Conservation (phyloP, 1,140 invertebrate genomes). For the Diuraphis noxia region DNA sequence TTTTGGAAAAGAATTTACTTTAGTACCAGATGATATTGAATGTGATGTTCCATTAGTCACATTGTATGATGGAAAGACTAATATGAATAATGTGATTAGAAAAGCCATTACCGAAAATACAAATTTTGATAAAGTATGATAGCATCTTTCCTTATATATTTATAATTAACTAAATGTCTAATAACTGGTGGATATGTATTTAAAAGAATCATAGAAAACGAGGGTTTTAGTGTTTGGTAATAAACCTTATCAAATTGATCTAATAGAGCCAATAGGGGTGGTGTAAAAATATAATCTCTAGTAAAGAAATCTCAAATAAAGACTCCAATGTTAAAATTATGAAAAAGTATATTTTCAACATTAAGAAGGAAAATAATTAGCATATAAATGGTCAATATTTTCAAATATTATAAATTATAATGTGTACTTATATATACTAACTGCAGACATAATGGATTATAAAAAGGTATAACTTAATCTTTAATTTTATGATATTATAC, state of each 20-base stretch:
- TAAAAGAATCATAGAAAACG: not conserved
- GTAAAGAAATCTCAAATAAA: too few relatives aligned
- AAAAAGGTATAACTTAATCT: too few relatives aligned
- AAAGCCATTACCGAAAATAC: not conserved
- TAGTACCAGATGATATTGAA: constrained; percentile 37
- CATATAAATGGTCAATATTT: too few relatives aligned
- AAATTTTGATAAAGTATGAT: constrained; percentile 10
- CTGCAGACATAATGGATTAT: too few relatives aligned
- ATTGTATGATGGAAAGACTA: constrained; percentile 38
- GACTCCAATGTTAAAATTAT: too few relatives aligned
- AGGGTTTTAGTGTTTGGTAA: not conserved
- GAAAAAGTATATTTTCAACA: too few relatives aligned
- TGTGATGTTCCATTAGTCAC: constrained; percentile 15
- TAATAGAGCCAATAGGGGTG: not conserved
- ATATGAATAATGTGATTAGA: not conserved
- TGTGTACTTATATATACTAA: too few relatives aligned
- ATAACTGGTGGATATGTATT: not conserved
- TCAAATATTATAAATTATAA: too few relatives aligned
- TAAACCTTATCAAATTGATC: not conserved
- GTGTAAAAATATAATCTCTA: too few relatives aligned
- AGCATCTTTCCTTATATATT: not conserved
- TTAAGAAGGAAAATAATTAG: too few relatives aligned
- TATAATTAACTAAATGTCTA: not conserved
- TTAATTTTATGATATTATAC: too few relatives aligned
- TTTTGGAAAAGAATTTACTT: constrained; percentile 34